Conservation (phyloP, 2,888 invertebrate species). For the Chorisops tibialis region DNA sequence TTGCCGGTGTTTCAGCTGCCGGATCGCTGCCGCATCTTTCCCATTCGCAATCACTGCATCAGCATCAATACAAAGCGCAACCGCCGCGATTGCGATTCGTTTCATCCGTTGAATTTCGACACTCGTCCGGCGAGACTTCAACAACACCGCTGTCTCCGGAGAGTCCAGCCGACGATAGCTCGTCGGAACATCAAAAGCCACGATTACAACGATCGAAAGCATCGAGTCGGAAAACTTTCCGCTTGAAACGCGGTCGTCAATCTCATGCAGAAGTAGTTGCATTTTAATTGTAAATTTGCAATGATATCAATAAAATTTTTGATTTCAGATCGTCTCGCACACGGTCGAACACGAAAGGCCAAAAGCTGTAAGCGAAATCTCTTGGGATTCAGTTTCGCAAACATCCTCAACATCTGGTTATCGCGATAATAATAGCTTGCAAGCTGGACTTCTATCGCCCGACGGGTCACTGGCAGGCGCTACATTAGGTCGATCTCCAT, state of each 20-base stretch:
- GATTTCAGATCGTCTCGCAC: slow-evolving; percentile 26
- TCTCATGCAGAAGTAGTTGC: slow-evolving; percentile 69
- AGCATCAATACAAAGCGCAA: slow-evolving; percentile 48
- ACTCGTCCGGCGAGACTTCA: slow-evolving; percentile 76
- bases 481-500: slow-evolving; percentile 65
- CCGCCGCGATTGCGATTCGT: slow-evolving; percentile 76
- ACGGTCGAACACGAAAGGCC: slow-evolving; percentile 39
- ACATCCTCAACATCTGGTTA: slow-evolving; percentile 86
- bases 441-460: slow-evolving; percentile 51
- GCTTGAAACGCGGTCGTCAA: slow-evolving; percentile 74
- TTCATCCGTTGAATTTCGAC: slow-evolving; percentile 75
- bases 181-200: slow-evolving; percentile 59
- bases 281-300: background rate
- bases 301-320: background rate
- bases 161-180: slow-evolving; percentile 66
- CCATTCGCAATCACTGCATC: slow-evolving; percentile 51
- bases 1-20: slow-evolving; percentile 34
- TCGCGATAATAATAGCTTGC: slow-evolving; percentile 63
- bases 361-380: slow-evolving; percentile 60
- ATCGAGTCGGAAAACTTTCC: slow-evolving; percentile 90
- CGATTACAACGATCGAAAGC: slow-evolving; percentile 88
- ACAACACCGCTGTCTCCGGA: slow-evolving; percentile 72
- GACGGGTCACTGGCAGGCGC: slow-evolving; percentile 62
- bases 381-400: slow-evolving; percentile 78
- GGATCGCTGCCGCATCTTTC: slow-evolving; percentile 52